phyloP scores from a whole-genome alignment of 2,113 vertebrate species.

The Hemiprocne comata region DNA sequence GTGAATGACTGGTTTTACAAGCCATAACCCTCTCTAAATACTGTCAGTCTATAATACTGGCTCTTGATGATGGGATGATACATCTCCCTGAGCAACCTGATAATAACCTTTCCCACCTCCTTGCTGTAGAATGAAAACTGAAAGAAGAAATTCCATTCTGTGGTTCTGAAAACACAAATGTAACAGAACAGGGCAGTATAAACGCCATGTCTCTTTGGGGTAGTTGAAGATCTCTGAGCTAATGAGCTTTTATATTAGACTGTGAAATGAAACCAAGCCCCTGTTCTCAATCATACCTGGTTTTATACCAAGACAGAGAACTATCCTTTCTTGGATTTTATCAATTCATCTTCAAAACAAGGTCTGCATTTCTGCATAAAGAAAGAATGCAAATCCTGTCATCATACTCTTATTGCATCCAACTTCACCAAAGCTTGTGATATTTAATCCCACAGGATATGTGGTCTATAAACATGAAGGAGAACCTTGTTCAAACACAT shows the following conservation, averaged over 20 bases:
- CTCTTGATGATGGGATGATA: constrained; percentile 47
- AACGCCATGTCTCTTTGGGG: not conserved
- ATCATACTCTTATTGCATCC: not conserved
- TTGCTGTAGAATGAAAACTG: constrained; percentile 3
- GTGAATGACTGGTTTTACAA: constrained; percentile 38
- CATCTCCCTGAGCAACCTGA: constrained; percentile 44
- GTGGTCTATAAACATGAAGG: not conserved
- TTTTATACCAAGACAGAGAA: not conserved
- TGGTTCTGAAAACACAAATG: not conserved
- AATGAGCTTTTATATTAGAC: constrained; percentile 21
- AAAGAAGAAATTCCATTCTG: constrained; percentile 13
- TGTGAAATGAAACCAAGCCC: constrained; percentile 16
- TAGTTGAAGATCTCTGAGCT: not conserved
- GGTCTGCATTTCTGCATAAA: not conserved
- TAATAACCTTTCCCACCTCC: constrained; percentile 46
- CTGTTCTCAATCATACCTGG: not conserved
- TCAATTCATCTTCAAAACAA: not conserved
- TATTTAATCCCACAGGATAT: not conserved
- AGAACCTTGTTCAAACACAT: not conserved
- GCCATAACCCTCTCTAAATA: constrained; percentile 24
- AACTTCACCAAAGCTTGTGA: not conserved
- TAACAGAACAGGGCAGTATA: not conserved
- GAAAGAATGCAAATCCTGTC: not conserved
- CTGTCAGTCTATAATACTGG: constrained; percentile 49
- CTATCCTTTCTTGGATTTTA: not conserved